Base-by-base conservation (phyloP, 2,113 vertebrate genomes). In the Lichenostomus cassidix region DNA sequence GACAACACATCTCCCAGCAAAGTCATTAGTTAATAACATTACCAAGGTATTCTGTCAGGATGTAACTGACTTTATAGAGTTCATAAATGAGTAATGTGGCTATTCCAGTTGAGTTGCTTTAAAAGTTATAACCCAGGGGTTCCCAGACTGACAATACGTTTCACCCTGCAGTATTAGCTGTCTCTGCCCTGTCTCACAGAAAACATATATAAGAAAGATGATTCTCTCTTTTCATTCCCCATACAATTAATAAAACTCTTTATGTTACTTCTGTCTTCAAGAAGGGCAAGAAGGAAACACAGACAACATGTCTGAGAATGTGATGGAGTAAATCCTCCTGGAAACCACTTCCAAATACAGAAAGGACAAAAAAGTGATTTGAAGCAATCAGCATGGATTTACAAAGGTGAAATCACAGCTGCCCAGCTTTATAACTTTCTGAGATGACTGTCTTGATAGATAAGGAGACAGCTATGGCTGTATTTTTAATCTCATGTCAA, bases 31-130 rank as follows among this genome's bases (percentile, higher is more conserved):
- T 78, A 91, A 71, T 68, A 92, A 78, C 46, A 68, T 56, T 39
- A 84, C 16, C 23, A 78, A 81, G 56, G 28, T 82, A 68, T 60
- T 82, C 62, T 64, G 78, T 65, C 75, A 62, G 80, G 56, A 76
- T 47, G n/a, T 39, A 79, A 67, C 29, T 78, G 78, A 71, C 69
- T 91, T 86, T 84, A 89, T 12, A 64, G 78, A 82, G 65, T 31
- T 79, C 70, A 82, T 85, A 93, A 93, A 90, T 90, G 65, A 93
- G 37, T 91, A 89, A 92, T 47, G 62, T 37, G 69, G 31, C 56
- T 87, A 92, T 84, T 87, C 67, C 53, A 82, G 41, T 31, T 65
- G 46, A 94, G 81, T 52, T 84, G 58, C 65, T 91, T 79, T 69
- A 10, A 73, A 95, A 94, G 70, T 73, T 92, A 84, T 73, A 91